A percentile compares a stretch with the other conserved stretches of the same genome.
These are phyloP conservation scores for Pelvicachromis taeniatus DNA, from an alignment of 2,113 vertebrate species.

Conservation along the genomic window DNA sequence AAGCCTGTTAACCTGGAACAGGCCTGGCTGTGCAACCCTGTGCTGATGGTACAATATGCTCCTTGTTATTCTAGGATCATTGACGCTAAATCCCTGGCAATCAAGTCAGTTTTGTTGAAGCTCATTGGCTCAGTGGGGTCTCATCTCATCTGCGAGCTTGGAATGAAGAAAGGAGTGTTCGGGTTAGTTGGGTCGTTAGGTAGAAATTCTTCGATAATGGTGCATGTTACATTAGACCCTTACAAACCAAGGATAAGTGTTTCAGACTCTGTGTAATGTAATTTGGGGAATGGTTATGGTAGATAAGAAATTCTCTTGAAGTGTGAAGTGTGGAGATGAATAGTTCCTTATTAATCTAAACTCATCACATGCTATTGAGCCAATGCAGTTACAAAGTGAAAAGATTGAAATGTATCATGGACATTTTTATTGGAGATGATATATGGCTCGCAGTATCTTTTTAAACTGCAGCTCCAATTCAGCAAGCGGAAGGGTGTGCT, in stretches of 20 bases:
- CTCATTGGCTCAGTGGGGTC: slow-evolving; percentile 75
- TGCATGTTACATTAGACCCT: slow-evolving; percentile 66
- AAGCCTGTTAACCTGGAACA: slow-evolving; percentile 65
- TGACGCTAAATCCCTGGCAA: slow-evolving; percentile 70
- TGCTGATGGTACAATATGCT: slow-evolving; percentile 73
- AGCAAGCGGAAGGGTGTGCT: neutral
- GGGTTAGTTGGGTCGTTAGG: slow-evolving; percentile 67
- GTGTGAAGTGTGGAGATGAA: slow-evolving; percentile 50
- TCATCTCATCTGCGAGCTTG: slow-evolving; percentile 46
- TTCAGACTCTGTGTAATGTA: slow-evolving; percentile 46
- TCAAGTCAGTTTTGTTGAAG: slow-evolving; percentile 71
- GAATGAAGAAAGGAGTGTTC: slow-evolving; percentile 48
- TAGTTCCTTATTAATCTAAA: slow-evolving; percentile 27
- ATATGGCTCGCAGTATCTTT: slow-evolving; percentile 18
- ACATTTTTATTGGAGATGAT: slow-evolving; percentile 28
- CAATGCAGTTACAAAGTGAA: neutral
- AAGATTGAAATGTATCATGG: neutral
- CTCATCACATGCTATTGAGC: slow-evolving; percentile 11
- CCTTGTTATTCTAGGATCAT: slow-evolving; percentile 78
- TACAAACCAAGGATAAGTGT: slow-evolving; percentile 58
- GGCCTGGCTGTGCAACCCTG: slow-evolving; percentile 43
- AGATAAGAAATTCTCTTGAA: slow-evolving; percentile 36
- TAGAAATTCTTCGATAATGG: slow-evolving; percentile 65
- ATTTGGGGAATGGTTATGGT: slow-evolving; percentile 48
- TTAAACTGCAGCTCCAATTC: neutral